phyloP scores from a whole-genome alignment of 2,113 vertebrate species.

The Fregata magnificens region DNA sequence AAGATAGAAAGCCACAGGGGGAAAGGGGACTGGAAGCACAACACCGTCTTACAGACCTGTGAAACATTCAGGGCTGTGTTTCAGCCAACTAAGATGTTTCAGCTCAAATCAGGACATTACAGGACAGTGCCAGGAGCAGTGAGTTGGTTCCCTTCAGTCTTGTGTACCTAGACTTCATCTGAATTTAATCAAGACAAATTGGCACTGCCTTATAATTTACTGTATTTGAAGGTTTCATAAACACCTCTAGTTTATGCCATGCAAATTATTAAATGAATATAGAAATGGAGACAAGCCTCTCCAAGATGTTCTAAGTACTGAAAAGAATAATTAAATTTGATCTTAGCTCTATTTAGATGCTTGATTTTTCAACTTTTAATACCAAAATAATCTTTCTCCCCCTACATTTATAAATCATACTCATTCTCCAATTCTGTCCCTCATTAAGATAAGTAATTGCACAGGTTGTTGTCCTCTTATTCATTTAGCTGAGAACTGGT shows the following conservation, averaged over 20 bases:
- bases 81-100: not conserved
- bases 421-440: not conserved
- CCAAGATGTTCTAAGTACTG: not conserved
- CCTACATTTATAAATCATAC: not conserved
- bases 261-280: not conserved
- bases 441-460: not conserved
- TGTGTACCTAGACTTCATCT: not conserved
- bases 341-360: not conserved
- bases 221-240: not conserved
- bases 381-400: not conserved
- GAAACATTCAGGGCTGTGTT: not conserved
- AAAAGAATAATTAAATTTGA: not conserved
- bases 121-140: not conserved
- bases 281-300: not conserved
- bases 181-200: not conserved
- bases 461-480: not conserved
- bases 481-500: not conserved
- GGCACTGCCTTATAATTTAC: not conserved
- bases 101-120: not conserved
- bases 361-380: not conserved
- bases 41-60: not conserved
- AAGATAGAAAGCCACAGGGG: not conserved
- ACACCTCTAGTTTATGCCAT: not conserved
- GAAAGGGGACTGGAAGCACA: not conserved
- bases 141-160: not conserved